These are phyloP conservation scores for Aselliscus stoliczkanus DNA, from an alignment of 2,797 vertebrate genomes.

Conservation along the genomic window DNA sequence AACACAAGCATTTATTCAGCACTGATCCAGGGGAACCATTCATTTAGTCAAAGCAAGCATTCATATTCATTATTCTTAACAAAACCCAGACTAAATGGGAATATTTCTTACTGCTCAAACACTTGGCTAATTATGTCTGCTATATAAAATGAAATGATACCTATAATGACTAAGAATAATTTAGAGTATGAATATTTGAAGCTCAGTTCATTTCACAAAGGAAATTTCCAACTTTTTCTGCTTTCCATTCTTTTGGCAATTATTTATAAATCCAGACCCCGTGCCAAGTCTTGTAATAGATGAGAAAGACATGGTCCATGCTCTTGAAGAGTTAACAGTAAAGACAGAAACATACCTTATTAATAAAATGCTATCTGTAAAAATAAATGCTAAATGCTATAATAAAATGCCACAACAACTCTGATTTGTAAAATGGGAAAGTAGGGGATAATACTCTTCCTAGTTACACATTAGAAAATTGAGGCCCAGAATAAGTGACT, in stretches of 20 bases:
- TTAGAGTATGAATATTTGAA: slow-evolving; percentile 53
- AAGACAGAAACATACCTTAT: not conserved
- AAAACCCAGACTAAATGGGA: slow-evolving; percentile 45
- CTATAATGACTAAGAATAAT: slow-evolving; percentile 54
- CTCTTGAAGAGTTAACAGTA: not conserved
- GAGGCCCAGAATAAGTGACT: not conserved
- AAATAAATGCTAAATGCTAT: too few relatives aligned
- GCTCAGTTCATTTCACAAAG: slow-evolving; percentile 53
- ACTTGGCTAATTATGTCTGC: slow-evolving; percentile 38
- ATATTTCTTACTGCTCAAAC: slow-evolving; percentile 37
- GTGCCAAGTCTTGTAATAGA: not conserved
- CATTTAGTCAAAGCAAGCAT: slow-evolving; percentile 47
- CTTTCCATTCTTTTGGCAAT: slow-evolving; percentile 32
- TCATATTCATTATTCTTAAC: slow-evolving; percentile 56
- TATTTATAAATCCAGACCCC: slow-evolving; percentile 26
- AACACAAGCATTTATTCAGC: slow-evolving; percentile 29
- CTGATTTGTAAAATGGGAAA: not conserved
- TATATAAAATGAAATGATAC: slow-evolving; percentile 30
- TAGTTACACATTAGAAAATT: not conserved
- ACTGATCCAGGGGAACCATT: slow-evolving; percentile 5
- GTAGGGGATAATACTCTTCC: not conserved
- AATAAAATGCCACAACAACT: not conserved
- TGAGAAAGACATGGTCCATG: not conserved
- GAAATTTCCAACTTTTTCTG: not conserved
- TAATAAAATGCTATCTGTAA: not conserved